These are phyloP conservation scores for Adelognathus sp. DNA, from an alignment of 2,888 invertebrate species.

Conservation along the genomic window DNA sequence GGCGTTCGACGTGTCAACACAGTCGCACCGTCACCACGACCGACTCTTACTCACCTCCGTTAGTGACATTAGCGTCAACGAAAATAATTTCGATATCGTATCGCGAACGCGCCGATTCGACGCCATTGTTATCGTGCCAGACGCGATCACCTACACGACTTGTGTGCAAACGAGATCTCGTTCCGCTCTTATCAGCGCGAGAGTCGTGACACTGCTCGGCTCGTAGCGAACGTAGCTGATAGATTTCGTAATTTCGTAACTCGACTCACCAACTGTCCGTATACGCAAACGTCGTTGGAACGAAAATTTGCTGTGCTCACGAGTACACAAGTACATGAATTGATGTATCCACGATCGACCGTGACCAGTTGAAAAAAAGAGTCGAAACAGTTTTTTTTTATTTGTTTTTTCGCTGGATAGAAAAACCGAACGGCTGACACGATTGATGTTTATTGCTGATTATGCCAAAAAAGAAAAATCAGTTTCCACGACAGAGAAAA, in stretches of 20 bases:
- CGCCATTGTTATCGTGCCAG: constrained; percentile 67
- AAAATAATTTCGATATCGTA: background rate
- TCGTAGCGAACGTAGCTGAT: background rate
- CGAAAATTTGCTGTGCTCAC: too few species aligned
- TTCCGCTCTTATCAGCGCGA: background rate
- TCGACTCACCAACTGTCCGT: background rate
- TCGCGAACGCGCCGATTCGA: constrained; percentile 44
- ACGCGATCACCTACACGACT: constrained; percentile 12
- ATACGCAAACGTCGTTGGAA: too few species aligned
- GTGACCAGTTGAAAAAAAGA: too few species aligned
- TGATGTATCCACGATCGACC: too few species aligned
- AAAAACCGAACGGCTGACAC: background rate
- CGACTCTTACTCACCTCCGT: constrained; percentile 2
- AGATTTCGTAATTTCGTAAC: background rate
- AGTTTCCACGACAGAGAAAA: constrained; percentile 35
- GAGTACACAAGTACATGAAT: too few species aligned
- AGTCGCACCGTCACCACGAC: constrained; percentile 29
- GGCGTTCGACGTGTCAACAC: constrained; percentile 55
- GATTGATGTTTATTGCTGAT: constrained; percentile 1
- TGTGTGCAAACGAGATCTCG: constrained; percentile 25
- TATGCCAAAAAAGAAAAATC: constrained; percentile 55
- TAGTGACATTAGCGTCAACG: background rate
- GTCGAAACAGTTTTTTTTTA: background rate
- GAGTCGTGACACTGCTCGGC: background rate
- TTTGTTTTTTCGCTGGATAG: background rate